Percentiles rank a stretch among this genome's conserved stretches.
These are phyloP conservation scores for Psephotus haematonotus DNA, from an alignment of 2,113 vertebrate genomes.

Conservation along the genomic window DNA sequence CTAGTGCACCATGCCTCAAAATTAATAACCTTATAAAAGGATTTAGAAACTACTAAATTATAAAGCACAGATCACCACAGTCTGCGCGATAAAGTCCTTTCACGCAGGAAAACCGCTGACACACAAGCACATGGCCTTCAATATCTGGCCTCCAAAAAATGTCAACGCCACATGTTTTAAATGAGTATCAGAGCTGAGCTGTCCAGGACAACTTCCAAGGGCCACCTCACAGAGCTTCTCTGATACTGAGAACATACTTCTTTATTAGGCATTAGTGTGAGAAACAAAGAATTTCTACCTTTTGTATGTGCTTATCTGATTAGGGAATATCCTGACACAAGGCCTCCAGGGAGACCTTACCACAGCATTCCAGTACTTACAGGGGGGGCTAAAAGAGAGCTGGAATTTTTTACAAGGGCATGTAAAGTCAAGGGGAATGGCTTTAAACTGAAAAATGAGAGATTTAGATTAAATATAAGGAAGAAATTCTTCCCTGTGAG, in stretches of 20 bases:
- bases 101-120: not conserved
- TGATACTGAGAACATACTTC: not conserved
- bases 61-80: not conserved
- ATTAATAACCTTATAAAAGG: not conserved
- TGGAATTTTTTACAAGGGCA: not conserved
- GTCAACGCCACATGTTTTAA: not conserved
- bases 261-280: not conserved
- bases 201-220: not conserved
- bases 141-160: not conserved
- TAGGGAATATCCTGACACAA: not conserved
- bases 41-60: not conserved
- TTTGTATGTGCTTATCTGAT: not conserved
- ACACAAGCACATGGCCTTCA: rapidly evolving
- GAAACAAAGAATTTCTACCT: not conserved
- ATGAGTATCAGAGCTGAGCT: not conserved
- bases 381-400: not conserved
- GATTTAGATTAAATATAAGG: not conserved
- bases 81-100: not conserved
- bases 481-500: not conserved
- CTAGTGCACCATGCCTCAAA: not conserved
- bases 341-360: not conserved
- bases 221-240: not conserved
- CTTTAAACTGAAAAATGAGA: not conserved
- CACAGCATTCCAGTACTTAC: not conserved
- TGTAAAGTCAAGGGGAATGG: not conserved